A percentile compares a stretch with the other conserved stretches of the same genome.
These are phyloP conservation scores for Leucania comma DNA, from an alignment of 2,888 invertebrate species.

Conservation along the genomic window DNA sequence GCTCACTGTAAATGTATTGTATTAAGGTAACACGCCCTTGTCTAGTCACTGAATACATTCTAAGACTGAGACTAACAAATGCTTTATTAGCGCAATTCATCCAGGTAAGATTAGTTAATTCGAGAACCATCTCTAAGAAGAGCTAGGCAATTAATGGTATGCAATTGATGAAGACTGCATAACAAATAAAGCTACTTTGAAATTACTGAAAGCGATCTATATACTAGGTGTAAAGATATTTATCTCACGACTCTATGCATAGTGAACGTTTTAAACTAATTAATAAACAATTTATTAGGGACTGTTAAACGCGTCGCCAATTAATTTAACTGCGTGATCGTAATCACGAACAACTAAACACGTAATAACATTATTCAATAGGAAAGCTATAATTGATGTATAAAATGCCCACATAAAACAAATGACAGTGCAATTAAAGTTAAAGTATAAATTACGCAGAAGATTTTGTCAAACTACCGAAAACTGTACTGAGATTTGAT, in stretches of 20 bases:
- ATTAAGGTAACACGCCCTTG: conserved; percentile 18
- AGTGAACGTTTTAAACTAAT: conserved; percentile 18
- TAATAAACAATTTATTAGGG: conserved; percentile 14
- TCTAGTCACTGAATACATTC: conserved; percentile 25
- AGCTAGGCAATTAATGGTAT: conserved; percentile 39
- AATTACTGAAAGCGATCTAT: conserved; percentile 14
- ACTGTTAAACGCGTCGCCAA: conserved; percentile 19
- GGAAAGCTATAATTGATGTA: conserved; percentile 5
- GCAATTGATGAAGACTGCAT: conserved; percentile 19
- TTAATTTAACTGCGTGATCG: conserved; percentile 37
- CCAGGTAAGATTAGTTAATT: conserved; percentile 46
- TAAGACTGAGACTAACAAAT: conserved; percentile 26
- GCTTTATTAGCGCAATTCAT: conserved; percentile 41
- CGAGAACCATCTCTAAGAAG: conserved; percentile 20
- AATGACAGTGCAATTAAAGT: background rate
- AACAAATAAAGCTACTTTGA: conserved; percentile 13
- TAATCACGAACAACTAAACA: conserved; percentile 35
- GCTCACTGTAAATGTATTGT: conserved; percentile 43
- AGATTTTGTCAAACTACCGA: background rate
- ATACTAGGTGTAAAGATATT: conserved; percentile 2
- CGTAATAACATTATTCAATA: conserved; percentile 24
- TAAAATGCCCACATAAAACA: background rate
- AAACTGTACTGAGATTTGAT: background rate
- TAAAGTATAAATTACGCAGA: background rate
- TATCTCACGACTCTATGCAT: background rate